Evolutionary conservation across 1,140 invertebrate genomes (phyloP).

Genomic region (Marisa cornuarietis): DNA sequence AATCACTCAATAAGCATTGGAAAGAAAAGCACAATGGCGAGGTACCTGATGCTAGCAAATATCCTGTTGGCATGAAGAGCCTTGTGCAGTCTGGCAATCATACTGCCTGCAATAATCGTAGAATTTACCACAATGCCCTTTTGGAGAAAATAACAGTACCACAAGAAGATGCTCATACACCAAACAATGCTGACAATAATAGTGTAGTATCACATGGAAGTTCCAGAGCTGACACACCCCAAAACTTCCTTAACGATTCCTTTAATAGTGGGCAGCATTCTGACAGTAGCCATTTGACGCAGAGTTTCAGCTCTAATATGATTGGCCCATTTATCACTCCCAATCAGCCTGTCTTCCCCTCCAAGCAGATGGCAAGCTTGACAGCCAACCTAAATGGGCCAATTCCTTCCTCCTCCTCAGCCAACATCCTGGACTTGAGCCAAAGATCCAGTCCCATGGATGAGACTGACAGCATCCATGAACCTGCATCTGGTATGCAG

Average conservation of each 20-base stretch:
- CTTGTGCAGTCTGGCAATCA: conserved; percentile 37
- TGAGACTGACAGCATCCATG: conserved; percentile 19
- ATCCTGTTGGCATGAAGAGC: conserved; percentile 39
- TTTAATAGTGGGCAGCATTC: conserved; percentile 10
- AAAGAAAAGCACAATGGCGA: conserved; percentile 65
- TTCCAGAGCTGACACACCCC: conserved; percentile 9
- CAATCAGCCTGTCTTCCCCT: conserved; percentile 34
- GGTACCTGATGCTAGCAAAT: conserved; percentile 46
- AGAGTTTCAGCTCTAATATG: conserved; percentile 47
- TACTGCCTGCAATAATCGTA: conserved; percentile 11
- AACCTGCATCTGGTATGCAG: conserved; percentile 23
- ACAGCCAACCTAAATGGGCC: conserved; percentile 7
- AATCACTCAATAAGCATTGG: conserved; percentile 67
- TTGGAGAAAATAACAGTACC: conserved; percentile 16
- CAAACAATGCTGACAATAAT: too few species aligned
- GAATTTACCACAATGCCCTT: conserved; percentile 14
- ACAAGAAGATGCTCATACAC: too few species aligned
- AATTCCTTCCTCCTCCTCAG: not conserved
- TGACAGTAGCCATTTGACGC: not conserved
- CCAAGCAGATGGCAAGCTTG: not conserved
- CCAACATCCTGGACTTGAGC: not conserved
- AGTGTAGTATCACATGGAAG: too few species aligned
- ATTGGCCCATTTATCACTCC: conserved; percentile 59
- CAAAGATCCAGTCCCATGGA: conserved; percentile 15
- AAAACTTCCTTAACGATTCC: conserved; percentile 19